These are phyloP conservation scores for Galaxea fascicularis DNA, from an alignment of 92 coral and sea anemone genomes.

Conservation along the genomic window DNA sequence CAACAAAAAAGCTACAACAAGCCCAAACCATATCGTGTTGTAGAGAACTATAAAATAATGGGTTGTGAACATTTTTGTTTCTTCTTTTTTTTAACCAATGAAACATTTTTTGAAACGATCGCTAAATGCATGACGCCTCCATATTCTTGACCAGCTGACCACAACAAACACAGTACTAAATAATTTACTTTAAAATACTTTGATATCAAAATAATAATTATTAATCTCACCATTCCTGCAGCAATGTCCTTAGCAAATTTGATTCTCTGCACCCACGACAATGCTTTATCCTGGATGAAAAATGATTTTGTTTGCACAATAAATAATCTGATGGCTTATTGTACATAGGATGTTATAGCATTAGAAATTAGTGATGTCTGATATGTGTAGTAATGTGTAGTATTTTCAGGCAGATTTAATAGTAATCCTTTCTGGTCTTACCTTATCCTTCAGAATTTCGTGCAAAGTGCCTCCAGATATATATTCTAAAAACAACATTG, in stretches of 20 bases:
- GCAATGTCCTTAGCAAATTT: conserved; percentile 95
- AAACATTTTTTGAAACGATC: too few relatives aligned
- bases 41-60: too few relatives aligned
- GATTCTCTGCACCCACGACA: conserved; percentile 93
- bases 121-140: too few relatives aligned
- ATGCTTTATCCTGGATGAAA: conserved; percentile 64
- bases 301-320: not conserved
- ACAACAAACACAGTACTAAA: too few relatives aligned
- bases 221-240: conserved; percentile 95
- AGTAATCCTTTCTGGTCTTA: not conserved
- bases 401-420: not conserved
- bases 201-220: too few relatives aligned
- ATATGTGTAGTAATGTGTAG: not conserved
- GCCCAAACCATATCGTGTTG: too few relatives aligned
- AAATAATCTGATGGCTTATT: not conserved
- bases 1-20: too few relatives aligned
- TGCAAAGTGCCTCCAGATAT: conserved; percentile 88
- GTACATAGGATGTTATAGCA: too few relatives aligned
- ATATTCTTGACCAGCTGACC: too few relatives aligned
- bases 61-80: too few relatives aligned
- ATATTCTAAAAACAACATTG: conserved; percentile 62
- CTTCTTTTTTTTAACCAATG: too few relatives aligned
- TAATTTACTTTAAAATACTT: too few relatives aligned
- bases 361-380: not conserved
- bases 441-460: conserved; percentile 87